Conservation (phyloP, 2,888 invertebrate species). For the Synanthedon formicaeformis region DNA sequence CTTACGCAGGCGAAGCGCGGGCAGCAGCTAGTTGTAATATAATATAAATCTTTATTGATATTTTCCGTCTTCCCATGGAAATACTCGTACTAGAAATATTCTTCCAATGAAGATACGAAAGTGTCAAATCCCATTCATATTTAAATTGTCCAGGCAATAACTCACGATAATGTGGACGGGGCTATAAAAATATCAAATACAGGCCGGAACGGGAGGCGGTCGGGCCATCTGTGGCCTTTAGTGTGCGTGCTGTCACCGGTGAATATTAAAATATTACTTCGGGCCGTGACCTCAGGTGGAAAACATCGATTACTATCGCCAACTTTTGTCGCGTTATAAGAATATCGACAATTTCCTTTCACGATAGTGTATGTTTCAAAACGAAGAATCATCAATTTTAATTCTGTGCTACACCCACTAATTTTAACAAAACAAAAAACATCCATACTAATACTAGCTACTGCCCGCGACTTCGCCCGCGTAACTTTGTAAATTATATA, state of each 20-base stretch:
- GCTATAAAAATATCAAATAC: constrained; percentile 65
- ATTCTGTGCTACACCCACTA: too few species aligned
- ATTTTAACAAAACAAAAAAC: too few species aligned
- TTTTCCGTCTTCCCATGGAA: constrained; percentile 11
- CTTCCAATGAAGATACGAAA: constrained; percentile 33
- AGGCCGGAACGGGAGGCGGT: constrained; percentile 26
- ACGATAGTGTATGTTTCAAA: too few species aligned
- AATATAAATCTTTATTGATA: too few species aligned
- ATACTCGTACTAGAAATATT: too few species aligned
- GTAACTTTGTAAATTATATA: too few species aligned
- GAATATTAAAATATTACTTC: constrained; percentile 47
- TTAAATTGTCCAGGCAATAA: constrained; percentile 54
- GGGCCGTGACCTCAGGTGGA: constrained; percentile 20
- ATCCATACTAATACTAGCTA: too few species aligned
- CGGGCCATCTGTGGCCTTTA: constrained; percentile 11
- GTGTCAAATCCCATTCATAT: constrained; percentile 55
- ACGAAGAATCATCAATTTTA: too few species aligned
- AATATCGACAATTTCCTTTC: not conserved
- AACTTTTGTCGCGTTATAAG: not conserved
- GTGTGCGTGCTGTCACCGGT: constrained; percentile 25
- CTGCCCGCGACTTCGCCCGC: too few species aligned
- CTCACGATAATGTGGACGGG: constrained; percentile 52
- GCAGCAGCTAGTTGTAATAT: too few species aligned
- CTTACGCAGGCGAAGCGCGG: too few species aligned
- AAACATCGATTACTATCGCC: not conserved